phyloP scores from a whole-genome alignment of 2,888 invertebrate genomes.

The Epinotia demarniana region DNA sequence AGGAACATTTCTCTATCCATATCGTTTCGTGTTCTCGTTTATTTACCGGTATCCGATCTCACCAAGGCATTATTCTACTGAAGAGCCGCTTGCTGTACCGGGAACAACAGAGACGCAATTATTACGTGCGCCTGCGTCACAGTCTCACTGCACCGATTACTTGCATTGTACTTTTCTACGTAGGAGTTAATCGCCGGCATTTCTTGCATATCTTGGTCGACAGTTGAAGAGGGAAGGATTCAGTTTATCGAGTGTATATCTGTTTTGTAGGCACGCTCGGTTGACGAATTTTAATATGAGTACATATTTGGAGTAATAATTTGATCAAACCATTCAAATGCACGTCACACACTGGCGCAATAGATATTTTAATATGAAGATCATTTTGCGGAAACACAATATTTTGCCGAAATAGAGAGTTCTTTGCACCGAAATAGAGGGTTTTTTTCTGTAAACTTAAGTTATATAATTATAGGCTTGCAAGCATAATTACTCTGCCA shows the following conservation, averaged over 20 bases:
- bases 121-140: slow-evolving; percentile 5
- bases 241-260: not conserved
- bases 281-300: not conserved
- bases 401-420: too few relatives aligned
- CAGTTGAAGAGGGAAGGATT: not conserved
- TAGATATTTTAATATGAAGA: too few relatives aligned
- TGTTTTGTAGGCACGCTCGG: not conserved
- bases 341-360: too few relatives aligned
- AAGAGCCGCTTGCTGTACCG: slow-evolving; percentile 1
- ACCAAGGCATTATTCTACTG: slow-evolving; percentile 8
- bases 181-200: not conserved
- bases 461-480: not conserved
- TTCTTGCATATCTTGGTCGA: not conserved
- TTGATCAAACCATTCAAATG: too few relatives aligned
- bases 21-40: not conserved
- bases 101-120: slow-evolving; percentile 13
- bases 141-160: slow-evolving; percentile 10
- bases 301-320: too few relatives aligned
- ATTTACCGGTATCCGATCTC: slow-evolving; percentile 3
- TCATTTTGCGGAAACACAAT: too few relatives aligned
- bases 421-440: too few relatives aligned
- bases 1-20: too few relatives aligned
- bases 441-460: too few relatives aligned
- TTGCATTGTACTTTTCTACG: not conserved
- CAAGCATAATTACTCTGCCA: not conserved